These are phyloP conservation scores for Bicyclus anynana DNA, from an alignment of 1,140 invertebrate genomes.

Conservation along the genomic window DNA sequence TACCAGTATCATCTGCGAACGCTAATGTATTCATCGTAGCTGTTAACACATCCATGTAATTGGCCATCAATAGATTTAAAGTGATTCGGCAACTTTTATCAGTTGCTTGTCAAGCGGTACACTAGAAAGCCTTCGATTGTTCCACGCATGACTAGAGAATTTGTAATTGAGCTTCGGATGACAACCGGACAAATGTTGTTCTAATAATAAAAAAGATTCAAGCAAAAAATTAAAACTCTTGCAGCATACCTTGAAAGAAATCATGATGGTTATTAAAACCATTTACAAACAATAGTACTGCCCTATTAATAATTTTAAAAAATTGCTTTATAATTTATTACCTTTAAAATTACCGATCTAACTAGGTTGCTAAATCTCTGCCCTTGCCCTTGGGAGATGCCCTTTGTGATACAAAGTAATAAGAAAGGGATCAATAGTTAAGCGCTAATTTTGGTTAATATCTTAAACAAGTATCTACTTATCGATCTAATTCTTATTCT, in stretches of 20 bases:
- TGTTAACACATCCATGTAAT: constrained; percentile 23
- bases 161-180: constrained; percentile 15
- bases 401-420: too few relatives aligned
- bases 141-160: constrained; percentile 31
- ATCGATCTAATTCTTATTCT: too few relatives aligned
- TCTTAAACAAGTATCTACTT: too few relatives aligned
- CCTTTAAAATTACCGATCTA: too few relatives aligned
- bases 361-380: too few relatives aligned
- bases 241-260: too few relatives aligned
- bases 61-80: constrained; percentile 26
- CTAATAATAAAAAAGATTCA: constrained; percentile 34
- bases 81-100: constrained; percentile 26
- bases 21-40: constrained; percentile 29
- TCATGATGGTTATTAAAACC: too few relatives aligned
- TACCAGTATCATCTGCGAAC: constrained; percentile 25
- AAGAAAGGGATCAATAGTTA: background rate
- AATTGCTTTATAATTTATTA: too few relatives aligned
- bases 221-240: background rate
- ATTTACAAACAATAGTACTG: too few relatives aligned
- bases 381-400: too few relatives aligned
- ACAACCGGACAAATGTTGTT: background rate
- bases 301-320: too few relatives aligned
- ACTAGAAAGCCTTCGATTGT: constrained; percentile 33
- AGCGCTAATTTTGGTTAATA: too few relatives aligned
- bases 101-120: constrained; percentile 18